Conservation (phyloP, 2,888 invertebrate genomes). For the Biston stratarius region DNA sequence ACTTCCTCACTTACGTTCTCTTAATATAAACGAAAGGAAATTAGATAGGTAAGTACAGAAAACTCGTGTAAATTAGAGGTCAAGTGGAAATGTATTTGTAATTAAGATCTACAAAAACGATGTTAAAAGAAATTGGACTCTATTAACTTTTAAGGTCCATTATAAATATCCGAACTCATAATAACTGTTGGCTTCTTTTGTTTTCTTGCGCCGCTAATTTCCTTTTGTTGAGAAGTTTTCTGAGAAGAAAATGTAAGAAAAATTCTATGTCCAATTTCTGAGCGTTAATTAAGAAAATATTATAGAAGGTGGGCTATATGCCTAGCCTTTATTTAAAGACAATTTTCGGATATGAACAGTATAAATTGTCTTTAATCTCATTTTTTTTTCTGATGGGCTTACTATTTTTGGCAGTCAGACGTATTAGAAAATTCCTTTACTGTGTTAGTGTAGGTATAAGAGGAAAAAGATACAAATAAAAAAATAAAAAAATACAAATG, state of each 20-base stretch:
- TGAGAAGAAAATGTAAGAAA: slow-evolving; percentile 46
- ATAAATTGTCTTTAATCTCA: too few relatives aligned
- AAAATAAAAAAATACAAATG: too few relatives aligned
- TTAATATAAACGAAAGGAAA: neutral
- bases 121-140: slow-evolving; percentile 42
- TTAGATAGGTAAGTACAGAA: neutral
- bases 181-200: slow-evolving; percentile 55
- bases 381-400: too few relatives aligned
- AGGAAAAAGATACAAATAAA: too few relatives aligned
- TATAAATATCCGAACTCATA: slow-evolving; percentile 37
- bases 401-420: too few relatives aligned
- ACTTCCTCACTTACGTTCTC: too few relatives aligned
- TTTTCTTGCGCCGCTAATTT: slow-evolving; percentile 56
- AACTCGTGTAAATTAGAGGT: slow-evolving; percentile 4
- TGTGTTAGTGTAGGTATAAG: too few relatives aligned
- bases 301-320: slow-evolving; percentile 41
- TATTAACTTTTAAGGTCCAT: slow-evolving; percentile 28
- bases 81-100: neutral
- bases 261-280: slow-evolving; percentile 49
- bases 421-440: too few relatives aligned
- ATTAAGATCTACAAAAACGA: slow-evolving; percentile 8
- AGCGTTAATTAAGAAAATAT: slow-evolving; percentile 56
- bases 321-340: neutral
- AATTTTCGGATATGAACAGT: too few relatives aligned
- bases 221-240: slow-evolving; percentile 52